Percentiles rank a stretch among this genome's conserved stretches.
These are phyloP conservation scores for Caenorhabditis sulstoni DNA, from an alignment of 2,888 invertebrate genomes.

Conservation along the genomic window DNA sequence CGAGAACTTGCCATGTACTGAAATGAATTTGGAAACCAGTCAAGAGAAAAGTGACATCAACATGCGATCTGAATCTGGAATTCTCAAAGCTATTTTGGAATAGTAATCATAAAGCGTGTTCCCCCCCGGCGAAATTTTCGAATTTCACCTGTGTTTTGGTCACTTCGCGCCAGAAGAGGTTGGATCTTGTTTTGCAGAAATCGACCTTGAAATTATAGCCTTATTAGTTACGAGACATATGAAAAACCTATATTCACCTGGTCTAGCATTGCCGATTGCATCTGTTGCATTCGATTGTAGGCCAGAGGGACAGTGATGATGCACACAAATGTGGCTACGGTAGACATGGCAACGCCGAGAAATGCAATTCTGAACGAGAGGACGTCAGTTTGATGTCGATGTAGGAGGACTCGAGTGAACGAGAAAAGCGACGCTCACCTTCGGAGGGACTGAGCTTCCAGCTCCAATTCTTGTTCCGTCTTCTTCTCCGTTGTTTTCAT, in stretches of 20 bases:
- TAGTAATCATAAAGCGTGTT: too few relatives aligned
- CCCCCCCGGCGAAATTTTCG: not conserved
- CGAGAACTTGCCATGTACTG: constrained; percentile 56
- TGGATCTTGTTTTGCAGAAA: constrained; percentile 76
- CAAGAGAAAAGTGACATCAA: constrained; percentile 18
- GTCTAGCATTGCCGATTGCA: constrained; percentile 74
- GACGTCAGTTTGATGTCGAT: not conserved
- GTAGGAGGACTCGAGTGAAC: not conserved
- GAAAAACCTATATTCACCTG: constrained; percentile 60
- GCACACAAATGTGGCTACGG: constrained; percentile 76
- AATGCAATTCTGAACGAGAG: constrained; percentile 71
- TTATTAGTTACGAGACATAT: constrained; percentile 5
- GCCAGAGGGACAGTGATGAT: constrained; percentile 77
- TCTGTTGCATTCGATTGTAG: constrained; percentile 78
- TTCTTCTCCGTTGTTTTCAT: constrained; percentile 52
- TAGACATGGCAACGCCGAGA: constrained; percentile 76
- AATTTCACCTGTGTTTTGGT: constrained; percentile 74
- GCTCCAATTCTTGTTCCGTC: constrained; percentile 44
- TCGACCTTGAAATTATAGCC: constrained; percentile 61
- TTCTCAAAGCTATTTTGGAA: too few relatives aligned
- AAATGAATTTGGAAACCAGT: constrained; percentile 14
- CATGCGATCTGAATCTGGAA: not conserved
- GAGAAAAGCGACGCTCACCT: constrained; percentile 22
- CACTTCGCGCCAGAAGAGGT: constrained; percentile 77
- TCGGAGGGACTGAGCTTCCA: constrained; percentile 51